A percentile compares a stretch with the other conserved stretches of the same genome.
These are phyloP conservation scores for Grus americana DNA, from an alignment of 2,113 vertebrate species.

Conservation along the genomic window DNA sequence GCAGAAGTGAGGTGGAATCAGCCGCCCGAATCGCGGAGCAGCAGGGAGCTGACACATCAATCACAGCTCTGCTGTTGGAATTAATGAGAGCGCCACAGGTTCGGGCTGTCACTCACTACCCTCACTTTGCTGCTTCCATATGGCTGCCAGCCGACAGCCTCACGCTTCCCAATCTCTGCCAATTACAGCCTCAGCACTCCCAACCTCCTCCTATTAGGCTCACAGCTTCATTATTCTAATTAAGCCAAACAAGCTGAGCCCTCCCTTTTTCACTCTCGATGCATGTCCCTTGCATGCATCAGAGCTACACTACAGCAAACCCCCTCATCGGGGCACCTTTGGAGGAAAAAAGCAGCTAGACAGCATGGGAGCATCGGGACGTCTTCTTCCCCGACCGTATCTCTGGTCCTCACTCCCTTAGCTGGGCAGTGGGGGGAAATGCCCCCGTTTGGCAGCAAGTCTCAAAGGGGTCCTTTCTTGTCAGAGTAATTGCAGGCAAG, in stretches of 20 bases:
- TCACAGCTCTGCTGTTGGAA: slow-evolving; percentile 72
- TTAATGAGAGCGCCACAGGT: slow-evolving; percentile 74
- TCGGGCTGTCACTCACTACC: slow-evolving; percentile 71
- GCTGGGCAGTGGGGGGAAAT: neutral
- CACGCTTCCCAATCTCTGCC: slow-evolving; percentile 64
- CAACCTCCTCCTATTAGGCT: slow-evolving; percentile 58
- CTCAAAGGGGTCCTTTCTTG: neutral
- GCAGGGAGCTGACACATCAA: slow-evolving; percentile 75
- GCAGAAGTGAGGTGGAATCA: slow-evolving; percentile 44
- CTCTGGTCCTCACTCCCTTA: fast-evolving
- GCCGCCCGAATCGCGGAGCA: slow-evolving; percentile 54
- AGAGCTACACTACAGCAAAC: neutral
- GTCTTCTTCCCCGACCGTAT: fast-evolving
- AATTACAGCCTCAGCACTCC: slow-evolving; percentile 67
- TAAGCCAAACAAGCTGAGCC: slow-evolving; percentile 46
- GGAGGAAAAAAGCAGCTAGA: neutral
- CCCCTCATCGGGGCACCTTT: neutral
- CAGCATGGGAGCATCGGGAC: fast-evolving
- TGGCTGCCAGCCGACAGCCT: slow-evolving; percentile 66
- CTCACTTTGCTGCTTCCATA: slow-evolving; percentile 74
- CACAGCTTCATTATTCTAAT: slow-evolving; percentile 73
- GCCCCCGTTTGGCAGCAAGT: fast-evolving
- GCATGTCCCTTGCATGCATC: neutral
- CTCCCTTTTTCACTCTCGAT: slow-evolving; percentile 1
- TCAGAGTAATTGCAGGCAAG: neutral